A percentile compares a stretch with the other conserved stretches of the same genome.
These are phyloP conservation scores for Sylvietta virens DNA, from an alignment of 2,113 vertebrate species.

Conservation along the genomic window DNA sequence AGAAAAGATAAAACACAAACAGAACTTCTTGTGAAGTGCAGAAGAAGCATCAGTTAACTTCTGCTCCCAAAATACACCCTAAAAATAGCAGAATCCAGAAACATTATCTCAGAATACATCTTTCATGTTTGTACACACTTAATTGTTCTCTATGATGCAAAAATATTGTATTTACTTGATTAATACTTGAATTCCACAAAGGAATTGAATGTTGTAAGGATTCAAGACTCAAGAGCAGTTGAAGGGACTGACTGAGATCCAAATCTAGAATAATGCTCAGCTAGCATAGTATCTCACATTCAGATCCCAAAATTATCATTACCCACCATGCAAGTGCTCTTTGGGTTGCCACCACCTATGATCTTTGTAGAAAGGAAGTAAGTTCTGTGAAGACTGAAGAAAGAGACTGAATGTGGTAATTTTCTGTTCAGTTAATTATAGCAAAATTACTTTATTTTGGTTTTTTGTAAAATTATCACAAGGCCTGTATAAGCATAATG, in stretches of 20 bases:
- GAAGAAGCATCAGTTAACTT: neutral
- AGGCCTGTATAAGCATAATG: neutral
- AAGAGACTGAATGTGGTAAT: neutral
- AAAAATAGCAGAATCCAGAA: neutral
- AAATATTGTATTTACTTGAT: neutral
- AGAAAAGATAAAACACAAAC: neutral
- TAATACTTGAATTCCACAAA: neutral
- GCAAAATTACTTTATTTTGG: neutral
- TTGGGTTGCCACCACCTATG: neutral
- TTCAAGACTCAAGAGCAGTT: neutral
- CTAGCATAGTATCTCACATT: neutral
- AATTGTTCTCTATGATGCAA: neutral
- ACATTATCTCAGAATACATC: neutral
- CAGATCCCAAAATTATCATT: neutral
- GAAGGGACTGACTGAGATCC: neutral
- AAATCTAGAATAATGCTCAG: neutral
- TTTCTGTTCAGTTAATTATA: constrained; percentile 36
- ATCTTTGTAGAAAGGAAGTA: neutral
- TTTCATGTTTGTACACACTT: neutral
- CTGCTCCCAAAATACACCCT: neutral
- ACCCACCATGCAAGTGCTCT: neutral
- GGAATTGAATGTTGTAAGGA: neutral
- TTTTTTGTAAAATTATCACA: constrained; percentile 4
- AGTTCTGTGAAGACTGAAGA: neutral
- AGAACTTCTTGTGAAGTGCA: neutral